Conservation (phyloP, 2,797 vertebrate species). For the Oophaga sylvatica region DNA sequence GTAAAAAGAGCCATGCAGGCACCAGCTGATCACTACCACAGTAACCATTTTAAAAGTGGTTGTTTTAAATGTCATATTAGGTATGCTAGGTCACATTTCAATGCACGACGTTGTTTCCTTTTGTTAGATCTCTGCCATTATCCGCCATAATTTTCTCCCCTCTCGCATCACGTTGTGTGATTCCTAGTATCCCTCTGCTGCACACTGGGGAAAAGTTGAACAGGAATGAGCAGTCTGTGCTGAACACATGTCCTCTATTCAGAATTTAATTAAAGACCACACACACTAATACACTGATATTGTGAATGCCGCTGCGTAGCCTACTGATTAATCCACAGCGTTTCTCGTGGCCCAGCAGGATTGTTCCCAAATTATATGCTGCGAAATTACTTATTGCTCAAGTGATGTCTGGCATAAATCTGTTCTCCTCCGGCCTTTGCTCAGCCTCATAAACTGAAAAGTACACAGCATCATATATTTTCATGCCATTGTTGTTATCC, state of each 20-base stretch:
- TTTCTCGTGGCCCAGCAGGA: constrained; percentile 11
- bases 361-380: constrained; percentile 35
- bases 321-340: constrained; percentile 4
- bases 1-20: no score
- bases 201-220: background rate
- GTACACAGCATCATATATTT: background rate
- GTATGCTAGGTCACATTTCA: background rate
- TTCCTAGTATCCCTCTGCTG: constrained; percentile 6
- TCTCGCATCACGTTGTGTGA: background rate
- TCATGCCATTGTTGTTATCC: background rate
- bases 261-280: constrained; percentile 22
- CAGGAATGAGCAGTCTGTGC: background rate
- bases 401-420: constrained; percentile 42
- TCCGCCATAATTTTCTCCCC: background rate
- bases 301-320: background rate
- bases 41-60: background rate
- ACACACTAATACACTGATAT: constrained; percentile 20
- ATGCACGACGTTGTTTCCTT: background rate
- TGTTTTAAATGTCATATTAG: background rate
- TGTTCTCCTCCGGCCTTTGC: constrained; percentile 5
- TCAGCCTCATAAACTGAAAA: background rate
- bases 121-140: background rate
- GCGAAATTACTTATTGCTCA: constrained; percentile 37
- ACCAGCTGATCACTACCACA: background rate
- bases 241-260: constrained; percentile 40